Conservation (phyloP, 2,113 vertebrate species). For the Hepsetus odoe region DNA sequence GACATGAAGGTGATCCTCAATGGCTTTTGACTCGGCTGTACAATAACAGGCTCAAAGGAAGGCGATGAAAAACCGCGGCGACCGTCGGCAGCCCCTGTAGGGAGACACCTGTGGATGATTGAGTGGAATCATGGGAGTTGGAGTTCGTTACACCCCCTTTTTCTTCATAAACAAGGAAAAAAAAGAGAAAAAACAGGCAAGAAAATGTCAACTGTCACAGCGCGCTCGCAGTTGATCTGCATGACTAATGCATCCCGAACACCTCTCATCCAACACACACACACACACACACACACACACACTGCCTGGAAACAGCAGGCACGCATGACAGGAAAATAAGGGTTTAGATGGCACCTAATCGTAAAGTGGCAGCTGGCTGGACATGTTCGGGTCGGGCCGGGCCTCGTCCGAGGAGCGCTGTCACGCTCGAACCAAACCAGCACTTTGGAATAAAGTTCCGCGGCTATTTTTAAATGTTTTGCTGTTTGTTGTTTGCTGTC, state of each 20-base stretch:
- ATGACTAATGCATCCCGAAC: conserved; percentile 39
- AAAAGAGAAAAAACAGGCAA: too few relatives aligned
- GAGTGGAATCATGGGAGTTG: conserved; percentile 35
- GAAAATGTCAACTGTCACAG: not conserved
- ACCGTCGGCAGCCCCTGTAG: not conserved
- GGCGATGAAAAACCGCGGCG: not conserved
- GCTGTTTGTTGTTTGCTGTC: too few relatives aligned
- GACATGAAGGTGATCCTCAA: conserved; percentile 34
- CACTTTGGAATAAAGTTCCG: too few relatives aligned
- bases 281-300: conserved; percentile 13
- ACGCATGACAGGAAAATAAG: conserved; percentile 70
- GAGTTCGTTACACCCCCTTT: conserved; percentile 8
- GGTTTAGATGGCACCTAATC: conserved; percentile 59
- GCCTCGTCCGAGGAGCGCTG: not conserved
- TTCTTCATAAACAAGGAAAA: conserved; percentile 26
- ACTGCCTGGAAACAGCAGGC: conserved; percentile 57
- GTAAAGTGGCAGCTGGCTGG: conserved; percentile 55
- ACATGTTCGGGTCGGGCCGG: not conserved
- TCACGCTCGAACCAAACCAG: not conserved
- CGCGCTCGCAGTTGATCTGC: not conserved
- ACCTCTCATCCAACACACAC: conserved; percentile 37
- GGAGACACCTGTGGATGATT: not conserved
- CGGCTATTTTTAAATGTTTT: too few relatives aligned
- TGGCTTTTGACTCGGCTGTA: not conserved
- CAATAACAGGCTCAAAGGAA: not conserved